Percentiles rank a stretch among this genome's conserved stretches.
phyloP scores from a whole-genome alignment of 1,140 invertebrate species.

The Drosophila funebris region DNA sequence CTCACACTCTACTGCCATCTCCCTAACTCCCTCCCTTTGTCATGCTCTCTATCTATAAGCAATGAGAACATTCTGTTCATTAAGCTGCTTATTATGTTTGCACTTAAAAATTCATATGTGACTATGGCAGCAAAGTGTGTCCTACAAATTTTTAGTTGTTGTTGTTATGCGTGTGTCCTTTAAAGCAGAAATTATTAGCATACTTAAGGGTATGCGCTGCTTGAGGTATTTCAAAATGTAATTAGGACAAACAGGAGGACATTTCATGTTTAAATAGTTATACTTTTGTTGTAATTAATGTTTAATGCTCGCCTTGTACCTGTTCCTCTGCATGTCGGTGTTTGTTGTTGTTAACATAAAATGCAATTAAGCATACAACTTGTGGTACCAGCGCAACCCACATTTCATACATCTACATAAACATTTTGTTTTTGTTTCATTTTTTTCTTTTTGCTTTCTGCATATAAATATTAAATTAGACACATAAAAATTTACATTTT shows the following conservation, averaged over 20 bases:
- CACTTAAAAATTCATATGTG: slow-evolving; percentile 81
- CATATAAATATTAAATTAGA: slow-evolving; percentile 54
- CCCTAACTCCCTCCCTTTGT: neutral
- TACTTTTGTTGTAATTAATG: slow-evolving; percentile 39
- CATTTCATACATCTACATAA: slow-evolving; percentile 14
- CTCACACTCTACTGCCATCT: neutral
- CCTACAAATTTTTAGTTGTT: slow-evolving; percentile 53
- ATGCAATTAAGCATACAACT: slow-evolving; percentile 74
- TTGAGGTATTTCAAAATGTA: slow-evolving; percentile 64
- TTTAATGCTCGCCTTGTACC: slow-evolving; percentile 30
- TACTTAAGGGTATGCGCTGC: slow-evolving; percentile 55
- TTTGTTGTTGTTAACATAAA: slow-evolving; percentile 46
- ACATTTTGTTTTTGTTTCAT: neutral
- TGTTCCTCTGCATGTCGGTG: neutral
- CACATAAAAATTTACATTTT: slow-evolving; percentile 34
- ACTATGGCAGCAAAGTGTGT: slow-evolving; percentile 71
- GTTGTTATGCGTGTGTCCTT: slow-evolving; percentile 7
- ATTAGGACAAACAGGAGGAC: slow-evolving; percentile 43
- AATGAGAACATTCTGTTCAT: slow-evolving; percentile 60
- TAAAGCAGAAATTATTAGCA: slow-evolving; percentile 67
- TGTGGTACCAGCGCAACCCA: slow-evolving; percentile 33
- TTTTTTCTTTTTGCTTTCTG: slow-evolving; percentile 27
- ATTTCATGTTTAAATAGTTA: slow-evolving; percentile 41
- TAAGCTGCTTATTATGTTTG: slow-evolving; percentile 82
- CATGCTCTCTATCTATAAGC: neutral